Evolutionary conservation across 1,140 invertebrate species (phyloP).

Genomic region (Mactra quadrangularis): DNA sequence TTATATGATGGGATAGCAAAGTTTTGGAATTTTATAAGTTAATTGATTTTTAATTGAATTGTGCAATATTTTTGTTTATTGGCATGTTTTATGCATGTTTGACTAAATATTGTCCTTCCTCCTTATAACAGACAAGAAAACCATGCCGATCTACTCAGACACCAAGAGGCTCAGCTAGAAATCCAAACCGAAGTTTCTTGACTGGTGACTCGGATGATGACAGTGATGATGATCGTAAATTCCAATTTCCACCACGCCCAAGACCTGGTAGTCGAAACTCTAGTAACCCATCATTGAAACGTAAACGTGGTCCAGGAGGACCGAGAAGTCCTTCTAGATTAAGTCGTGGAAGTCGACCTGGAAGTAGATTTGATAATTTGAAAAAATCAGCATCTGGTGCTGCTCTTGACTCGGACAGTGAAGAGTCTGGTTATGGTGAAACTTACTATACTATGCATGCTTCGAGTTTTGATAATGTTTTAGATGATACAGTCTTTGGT

Average conservation of each 20-base stretch:
- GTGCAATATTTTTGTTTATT: conserved; percentile 57
- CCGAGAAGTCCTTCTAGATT: conserved; percentile 51
- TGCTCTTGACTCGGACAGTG: conserved; percentile 78
- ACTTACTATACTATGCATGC: conserved; percentile 81
- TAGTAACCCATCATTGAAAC: conserved; percentile 64
- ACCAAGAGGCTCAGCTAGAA: conserved; percentile 63
- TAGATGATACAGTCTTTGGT: conserved; percentile 71
- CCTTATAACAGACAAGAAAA: conserved; percentile 65
- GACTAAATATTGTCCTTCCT: conserved; percentile 68
- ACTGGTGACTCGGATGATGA: conserved; percentile 66
- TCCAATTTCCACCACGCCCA: conserved; percentile 53
- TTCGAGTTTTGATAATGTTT: conserved; percentile 79
- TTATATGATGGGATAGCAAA: neutral
- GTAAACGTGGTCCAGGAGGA: conserved; percentile 57
- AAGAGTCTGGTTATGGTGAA: conserved; percentile 82
- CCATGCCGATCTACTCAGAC: conserved; percentile 74
- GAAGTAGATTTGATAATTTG: conserved; percentile 68
- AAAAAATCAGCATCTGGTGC: conserved; percentile 71
- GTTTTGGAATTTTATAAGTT: neutral
- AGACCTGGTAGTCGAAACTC: conserved; percentile 54
- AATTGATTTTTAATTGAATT: neutral
- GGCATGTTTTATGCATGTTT: conserved; percentile 56
- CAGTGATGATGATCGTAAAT: conserved; percentile 64
- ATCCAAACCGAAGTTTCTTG: conserved; percentile 63
- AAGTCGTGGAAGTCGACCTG: conserved; percentile 52